Base-by-base conservation (phyloP, 2,888 invertebrate species). In the Rhamphomyia laevipes region DNA sequence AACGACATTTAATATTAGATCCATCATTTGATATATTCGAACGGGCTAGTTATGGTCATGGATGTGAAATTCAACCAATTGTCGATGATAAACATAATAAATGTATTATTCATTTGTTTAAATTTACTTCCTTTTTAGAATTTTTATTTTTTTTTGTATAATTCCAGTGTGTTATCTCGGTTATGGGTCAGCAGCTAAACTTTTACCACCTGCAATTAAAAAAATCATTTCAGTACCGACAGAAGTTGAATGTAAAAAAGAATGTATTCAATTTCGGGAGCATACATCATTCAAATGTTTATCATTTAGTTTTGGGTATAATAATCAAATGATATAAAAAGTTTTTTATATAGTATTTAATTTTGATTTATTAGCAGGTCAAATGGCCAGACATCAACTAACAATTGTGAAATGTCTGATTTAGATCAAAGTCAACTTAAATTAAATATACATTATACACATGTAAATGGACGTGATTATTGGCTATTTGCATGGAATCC, bases 401-500 rank as follows among this genome's bases (percentile, higher is more conserved):
- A 61, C 46, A 87, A 86, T 63, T 89, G 89, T 57, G 76, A 84
- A 37, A 74, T 89, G 47, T 86, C 87, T 1, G 87, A 88, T 61
- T 78, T 87, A 15, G 79, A 84, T 42, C 80, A 84, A 59, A 80
- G 83, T 58, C 89, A 87, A 63, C 70, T 86, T 0, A 77, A 85
- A 58, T 76, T 78, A 10, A 81, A 82, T 50, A 75, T 84, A 0
- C 87, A 89, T 63, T 89, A 85, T 57, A 73, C 76, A 1, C 77
- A 79, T 48, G 65, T 66, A 1, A 64, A 64, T 43, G 84, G 86
- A 35, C 68, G 74, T 0, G 78, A 82, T 50, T 81, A 81, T 56
- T 81, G 84, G 76, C 67, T 86, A 23, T 87, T 85, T 57, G 82
- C 86, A 0, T 89, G 86, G 77, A 86, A 87, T 60, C 77, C 84